phyloP scores from a whole-genome alignment of 2,888 invertebrate species.

The Blera fallax region DNA sequence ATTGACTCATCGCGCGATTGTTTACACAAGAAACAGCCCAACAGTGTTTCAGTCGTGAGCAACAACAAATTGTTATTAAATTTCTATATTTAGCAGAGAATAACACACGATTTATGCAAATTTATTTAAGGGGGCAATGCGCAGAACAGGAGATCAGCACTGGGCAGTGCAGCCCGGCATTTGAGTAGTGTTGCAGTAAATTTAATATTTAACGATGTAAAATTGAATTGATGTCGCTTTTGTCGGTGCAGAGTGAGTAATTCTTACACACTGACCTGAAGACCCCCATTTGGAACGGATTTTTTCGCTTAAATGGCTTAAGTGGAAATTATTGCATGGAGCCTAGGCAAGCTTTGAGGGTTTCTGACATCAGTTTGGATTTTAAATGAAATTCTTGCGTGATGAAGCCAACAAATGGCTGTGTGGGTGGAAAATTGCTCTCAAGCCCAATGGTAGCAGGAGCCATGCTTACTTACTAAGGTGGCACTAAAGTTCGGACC shows the following conservation, averaged over 20 bases:
- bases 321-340: neutral
- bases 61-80: neutral
- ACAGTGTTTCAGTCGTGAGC: neutral
- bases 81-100: neutral
- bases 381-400: no score
- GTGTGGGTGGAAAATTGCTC: no score
- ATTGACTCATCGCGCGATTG: slow-evolving; percentile 2
- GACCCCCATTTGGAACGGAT: neutral
- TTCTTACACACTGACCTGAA: neutral
- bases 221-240: neutral
- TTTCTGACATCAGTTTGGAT: no score
- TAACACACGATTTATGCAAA: neutral
- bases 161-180: neutral
- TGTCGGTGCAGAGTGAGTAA: neutral
- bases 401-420: no score
- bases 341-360: no score
- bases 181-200: neutral
- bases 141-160: no score
- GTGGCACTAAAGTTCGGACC: no score
- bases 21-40: neutral
- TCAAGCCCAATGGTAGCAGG: no score
- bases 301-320: neutral
- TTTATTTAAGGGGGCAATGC: neutral
- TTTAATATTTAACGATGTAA: neutral
- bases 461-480: no score